phyloP scores from a whole-genome alignment of 2,888 invertebrate genomes.

The Gymnocheta viridis region DNA sequence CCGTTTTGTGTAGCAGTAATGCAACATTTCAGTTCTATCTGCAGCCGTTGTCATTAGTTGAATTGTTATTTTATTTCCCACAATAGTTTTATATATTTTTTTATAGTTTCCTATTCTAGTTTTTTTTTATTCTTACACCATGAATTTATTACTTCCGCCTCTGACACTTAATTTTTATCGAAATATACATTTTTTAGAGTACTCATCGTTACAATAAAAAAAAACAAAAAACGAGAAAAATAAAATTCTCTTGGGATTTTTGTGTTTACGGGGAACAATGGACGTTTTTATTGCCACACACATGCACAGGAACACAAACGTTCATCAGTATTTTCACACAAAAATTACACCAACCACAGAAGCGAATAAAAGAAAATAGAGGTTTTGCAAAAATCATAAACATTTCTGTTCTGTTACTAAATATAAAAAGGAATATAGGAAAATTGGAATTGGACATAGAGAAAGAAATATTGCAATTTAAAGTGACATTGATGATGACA shows the following conservation, averaged over 20 bases:
- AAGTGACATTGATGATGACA: constrained; percentile 63
- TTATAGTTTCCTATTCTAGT: constrained; percentile 6
- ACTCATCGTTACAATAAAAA: not conserved
- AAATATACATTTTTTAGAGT: constrained; percentile 7
- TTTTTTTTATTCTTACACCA: not conserved
- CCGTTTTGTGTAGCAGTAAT: not conserved
- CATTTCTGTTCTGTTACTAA: not conserved
- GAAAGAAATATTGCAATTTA: constrained; percentile 53
- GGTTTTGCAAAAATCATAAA: not conserved
- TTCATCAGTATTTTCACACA: not conserved
- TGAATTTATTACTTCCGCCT: constrained; percentile 46
- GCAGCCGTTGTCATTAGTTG: constrained; percentile 4
- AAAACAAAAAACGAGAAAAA: not conserved
- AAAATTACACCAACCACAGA: not conserved
- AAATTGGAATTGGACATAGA: constrained; percentile 28
- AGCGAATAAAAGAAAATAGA: not conserved
- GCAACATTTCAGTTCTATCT: not conserved
- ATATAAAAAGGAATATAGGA: not conserved
- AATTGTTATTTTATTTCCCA: not conserved
- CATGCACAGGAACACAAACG: not conserved
- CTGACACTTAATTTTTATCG: constrained; percentile 30
- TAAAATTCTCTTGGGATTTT: constrained; percentile 39
- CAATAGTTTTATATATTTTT: not conserved
- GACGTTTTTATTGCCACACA: not conserved
- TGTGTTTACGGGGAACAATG: not conserved